Conservation (phyloP, 2,888 invertebrate species). For the Plutella xylostella region DNA sequence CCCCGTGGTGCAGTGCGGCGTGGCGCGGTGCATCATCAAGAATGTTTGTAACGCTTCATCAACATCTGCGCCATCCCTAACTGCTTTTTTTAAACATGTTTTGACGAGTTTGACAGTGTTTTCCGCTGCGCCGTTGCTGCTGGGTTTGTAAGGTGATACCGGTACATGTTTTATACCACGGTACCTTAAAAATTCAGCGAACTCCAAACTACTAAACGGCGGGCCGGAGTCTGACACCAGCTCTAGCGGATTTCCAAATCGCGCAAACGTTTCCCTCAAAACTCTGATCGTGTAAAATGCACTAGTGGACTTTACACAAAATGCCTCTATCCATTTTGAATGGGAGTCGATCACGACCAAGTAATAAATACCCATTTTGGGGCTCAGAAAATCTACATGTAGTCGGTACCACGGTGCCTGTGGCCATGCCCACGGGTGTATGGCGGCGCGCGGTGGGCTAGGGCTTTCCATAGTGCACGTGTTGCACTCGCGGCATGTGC, state of each 20-base stretch:
- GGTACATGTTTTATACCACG: not conserved
- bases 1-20: not conserved
- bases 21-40: not conserved
- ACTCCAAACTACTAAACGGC: not conserved
- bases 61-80: not conserved
- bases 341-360: not conserved
- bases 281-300: not conserved
- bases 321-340: conserved; percentile 1
- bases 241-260: not conserved
- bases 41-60: not conserved
- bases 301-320: not conserved
- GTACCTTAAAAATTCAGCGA: not conserved
- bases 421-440: conserved; percentile 4
- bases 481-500: not conserved
- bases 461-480: not conserved
- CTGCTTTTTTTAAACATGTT: not conserved
- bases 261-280: not conserved
- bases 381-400: not conserved
- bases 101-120: not conserved
- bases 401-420: not conserved
- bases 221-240: conserved; percentile 1
- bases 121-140: conserved; percentile 3
- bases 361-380: not conserved
- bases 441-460: not conserved
- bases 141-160: not conserved